Evolutionary conservation across 1,140 invertebrate genomes (phyloP).

Genomic region (Piezodorus guildinii): DNA sequence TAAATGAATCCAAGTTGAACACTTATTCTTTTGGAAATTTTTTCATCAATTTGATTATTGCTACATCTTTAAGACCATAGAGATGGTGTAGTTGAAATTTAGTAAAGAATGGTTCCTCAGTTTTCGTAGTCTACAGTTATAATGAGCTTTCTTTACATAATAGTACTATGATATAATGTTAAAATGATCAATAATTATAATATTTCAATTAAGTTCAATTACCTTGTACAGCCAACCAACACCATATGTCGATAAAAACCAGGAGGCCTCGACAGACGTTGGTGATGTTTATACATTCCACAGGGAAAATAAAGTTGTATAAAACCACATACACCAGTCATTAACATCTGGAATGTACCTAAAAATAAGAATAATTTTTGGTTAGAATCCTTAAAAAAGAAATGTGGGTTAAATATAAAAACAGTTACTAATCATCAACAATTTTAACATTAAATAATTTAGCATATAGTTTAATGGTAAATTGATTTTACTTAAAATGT

Average conservation of each 20-base stretch:
- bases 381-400: neutral
- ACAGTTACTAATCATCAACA: neutral
- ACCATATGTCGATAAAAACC: slow-evolving; percentile 67
- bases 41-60: too few relatives aligned
- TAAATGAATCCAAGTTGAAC: too few relatives aligned
- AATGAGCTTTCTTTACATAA: too few relatives aligned
- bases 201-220: slow-evolving; percentile 20
- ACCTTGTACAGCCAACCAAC: slow-evolving; percentile 63
- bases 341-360: slow-evolving; percentile 65
- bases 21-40: too few relatives aligned
- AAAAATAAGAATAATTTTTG: slow-evolving; percentile 26
- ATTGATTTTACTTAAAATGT: neutral
- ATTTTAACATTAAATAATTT: neutral
- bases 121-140: too few relatives aligned
- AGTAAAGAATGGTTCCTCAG: too few relatives aligned
- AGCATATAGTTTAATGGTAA: neutral
- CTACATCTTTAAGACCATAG: too few relatives aligned
- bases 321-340: slow-evolving; percentile 63
- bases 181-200: neutral
- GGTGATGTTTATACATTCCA: slow-evolving; percentile 52
- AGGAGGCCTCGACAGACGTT: slow-evolving; percentile 49
- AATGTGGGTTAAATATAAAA: neutral
- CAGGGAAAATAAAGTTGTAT: slow-evolving; percentile 66
- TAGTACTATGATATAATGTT: too few relatives aligned
- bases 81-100: too few relatives aligned